phyloP scores from a whole-genome alignment of 2,888 invertebrate species.

The Notocelia uddmanniana region DNA sequence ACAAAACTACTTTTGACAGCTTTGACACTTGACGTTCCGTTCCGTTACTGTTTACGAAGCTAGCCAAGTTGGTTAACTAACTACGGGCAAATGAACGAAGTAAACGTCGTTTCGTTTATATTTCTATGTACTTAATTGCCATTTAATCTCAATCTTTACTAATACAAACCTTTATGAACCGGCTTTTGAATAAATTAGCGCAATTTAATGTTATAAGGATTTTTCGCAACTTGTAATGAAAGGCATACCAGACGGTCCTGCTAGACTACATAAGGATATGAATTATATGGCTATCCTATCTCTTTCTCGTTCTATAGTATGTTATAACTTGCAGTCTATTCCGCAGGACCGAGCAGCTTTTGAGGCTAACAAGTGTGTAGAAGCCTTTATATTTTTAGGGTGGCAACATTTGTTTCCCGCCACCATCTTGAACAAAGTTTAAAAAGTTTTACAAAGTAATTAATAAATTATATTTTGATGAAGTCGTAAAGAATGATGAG shows the following conservation, averaged over 20 bases:
- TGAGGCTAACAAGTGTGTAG: not conserved
- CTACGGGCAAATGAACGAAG: not conserved
- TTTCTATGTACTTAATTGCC: no score
- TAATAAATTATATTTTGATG: not conserved
- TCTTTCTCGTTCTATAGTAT: no score
- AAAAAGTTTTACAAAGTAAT: not conserved
- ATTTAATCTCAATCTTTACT: no score
- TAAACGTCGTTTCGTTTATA: not conserved
- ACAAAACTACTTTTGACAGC: constrained; percentile 56
- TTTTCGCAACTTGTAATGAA: no score
- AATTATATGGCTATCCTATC: no score
- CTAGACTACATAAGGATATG: no score
- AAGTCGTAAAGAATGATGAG: not conserved
- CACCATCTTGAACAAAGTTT: not conserved
- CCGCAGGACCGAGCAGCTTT: not conserved
- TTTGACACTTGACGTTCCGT: constrained; percentile 39
- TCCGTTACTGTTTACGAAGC: constrained; percentile 30
- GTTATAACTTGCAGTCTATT: not conserved
- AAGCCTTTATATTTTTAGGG: not conserved
- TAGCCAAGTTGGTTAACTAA: constrained; percentile 1
- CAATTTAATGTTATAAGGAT: no score
- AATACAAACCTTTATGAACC: no score
- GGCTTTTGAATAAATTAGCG: no score
- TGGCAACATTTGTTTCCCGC: constrained; percentile 22
- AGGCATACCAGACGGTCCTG: no score